A percentile compares a stretch with the other conserved stretches of the same genome.
Evolutionary conservation across 2,113 vertebrate genomes (phyloP).

Genomic region (Actenoides hombroni): DNA sequence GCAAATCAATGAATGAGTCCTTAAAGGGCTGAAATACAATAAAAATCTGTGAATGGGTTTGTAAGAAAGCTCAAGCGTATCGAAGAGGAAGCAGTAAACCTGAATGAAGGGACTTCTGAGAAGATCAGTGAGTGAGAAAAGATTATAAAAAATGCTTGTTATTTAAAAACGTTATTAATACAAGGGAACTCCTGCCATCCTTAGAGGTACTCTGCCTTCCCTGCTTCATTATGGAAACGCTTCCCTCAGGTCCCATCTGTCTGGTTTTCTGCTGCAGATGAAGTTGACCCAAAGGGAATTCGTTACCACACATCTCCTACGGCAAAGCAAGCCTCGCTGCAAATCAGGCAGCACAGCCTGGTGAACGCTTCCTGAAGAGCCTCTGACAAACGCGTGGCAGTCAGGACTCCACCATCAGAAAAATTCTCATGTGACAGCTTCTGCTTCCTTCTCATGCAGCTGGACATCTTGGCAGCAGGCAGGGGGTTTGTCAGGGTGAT

Average conservation of each 20-base stretch:
- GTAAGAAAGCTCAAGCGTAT: not conserved
- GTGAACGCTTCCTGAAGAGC: not conserved
- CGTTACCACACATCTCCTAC: not conserved
- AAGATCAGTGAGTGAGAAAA: not conserved
- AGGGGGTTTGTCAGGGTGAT: not conserved
- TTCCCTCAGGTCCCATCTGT: slow-evolving; percentile 43
- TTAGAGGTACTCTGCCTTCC: not conserved
- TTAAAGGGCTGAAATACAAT: not conserved
- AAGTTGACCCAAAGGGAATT: slow-evolving; percentile 49
- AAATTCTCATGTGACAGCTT: not conserved
- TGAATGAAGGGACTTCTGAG: not conserved
- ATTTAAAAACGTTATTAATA: not conserved
- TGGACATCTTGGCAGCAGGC: not conserved
- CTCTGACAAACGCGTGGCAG: not conserved
- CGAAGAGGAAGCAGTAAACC: not conserved
- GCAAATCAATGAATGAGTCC: not conserved
- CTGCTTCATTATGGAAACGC: slow-evolving; percentile 4
- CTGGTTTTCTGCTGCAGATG: slow-evolving; percentile 31
- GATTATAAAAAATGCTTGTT: not conserved
- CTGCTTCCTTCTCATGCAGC: slow-evolving; percentile 14
- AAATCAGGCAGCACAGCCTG: not conserved
- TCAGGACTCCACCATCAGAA: not conserved
- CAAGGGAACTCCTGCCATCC: not conserved
- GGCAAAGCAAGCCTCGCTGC: not conserved
- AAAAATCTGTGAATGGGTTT: not conserved